These are phyloP conservation scores for Prunella himalayana DNA, from an alignment of 2,113 vertebrate genomes.

Conservation along the genomic window DNA sequence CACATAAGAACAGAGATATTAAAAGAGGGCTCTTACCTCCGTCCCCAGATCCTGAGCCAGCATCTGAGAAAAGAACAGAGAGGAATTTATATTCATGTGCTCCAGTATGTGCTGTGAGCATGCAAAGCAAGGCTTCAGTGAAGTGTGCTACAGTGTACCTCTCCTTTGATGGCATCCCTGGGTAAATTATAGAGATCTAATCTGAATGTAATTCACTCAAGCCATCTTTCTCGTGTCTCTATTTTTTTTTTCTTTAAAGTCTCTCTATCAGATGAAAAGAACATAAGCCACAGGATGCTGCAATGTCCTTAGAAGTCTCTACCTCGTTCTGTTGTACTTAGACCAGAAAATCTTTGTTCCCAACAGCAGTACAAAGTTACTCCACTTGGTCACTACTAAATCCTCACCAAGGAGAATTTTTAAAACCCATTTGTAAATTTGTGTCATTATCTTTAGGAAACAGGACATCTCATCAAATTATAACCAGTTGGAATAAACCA, in stretches of 20 bases:
- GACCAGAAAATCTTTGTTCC: background rate
- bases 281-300: background rate
- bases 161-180: background rate
- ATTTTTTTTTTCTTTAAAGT: background rate
- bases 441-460: background rate
- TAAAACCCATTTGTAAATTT: background rate
- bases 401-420: background rate
- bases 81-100: background rate
- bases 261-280: background rate
- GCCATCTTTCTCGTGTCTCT: background rate
- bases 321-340: background rate
- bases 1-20: background rate
- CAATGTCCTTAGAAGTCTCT: background rate
- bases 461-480: background rate
- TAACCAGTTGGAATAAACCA: background rate
- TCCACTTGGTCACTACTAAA: background rate
- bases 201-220: background rate
- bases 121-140: background rate
- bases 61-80: constrained; percentile 68
- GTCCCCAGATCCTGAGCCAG: constrained; percentile 83
- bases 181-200: constrained; percentile 40
- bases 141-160: background rate
- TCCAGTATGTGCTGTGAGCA: background rate
- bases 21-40: constrained; percentile 75
- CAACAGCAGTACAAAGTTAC: background rate